Evolutionary conservation across 2,113 vertebrate species (phyloP), one percentile per base, ranked within the genome.

Genomic region (Pituophis catenifer): DNA sequence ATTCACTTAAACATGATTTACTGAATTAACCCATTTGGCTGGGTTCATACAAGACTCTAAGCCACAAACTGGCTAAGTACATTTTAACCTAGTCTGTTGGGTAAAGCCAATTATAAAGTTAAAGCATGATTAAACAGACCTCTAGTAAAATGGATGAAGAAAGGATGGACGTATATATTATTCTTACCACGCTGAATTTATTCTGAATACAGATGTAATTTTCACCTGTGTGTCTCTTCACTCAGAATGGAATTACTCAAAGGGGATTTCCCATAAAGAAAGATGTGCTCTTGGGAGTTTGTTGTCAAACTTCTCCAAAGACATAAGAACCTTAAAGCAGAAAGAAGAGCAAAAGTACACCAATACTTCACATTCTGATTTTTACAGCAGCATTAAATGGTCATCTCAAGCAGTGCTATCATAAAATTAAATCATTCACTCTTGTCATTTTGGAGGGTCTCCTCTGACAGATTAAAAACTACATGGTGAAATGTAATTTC

Each of bases 401-500:
- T 92, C 96, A 96, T 90, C 97, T 93, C 95, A 91, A 93, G 94
- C 96, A 75, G 89, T 0, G 48, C 95, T 97, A 97, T 97, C 96
- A 90, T 96, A 97, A 97, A 97, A 97, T 96, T 97, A 96, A 96
- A 97, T 97, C 95, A 95, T 89, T 90, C 94, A 94, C 92, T 1
- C 96, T 96, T 96, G 96, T 96, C 97, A 92, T 93, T 95, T 93
- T 70, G 93, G 94, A 93, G 55, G 21, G 96, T 93, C 96, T 95
- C 75, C 7, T 52, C 58, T 52, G n/a, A 93, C 94, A 96, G 96
- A 96, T 97, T 97, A 97, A 97, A 97, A 97, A 95, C 94, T 95
- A 94, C 96, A 86, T 50, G 88, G 96, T 94, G 95, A 97, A 96
- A 96, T 96, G 96, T 93, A 97, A 97, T 97, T 97, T 97, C 95